Evolutionary conservation across 35 echinoderm and acorn worm genomes (phyloP).

Genomic region (Heliocidaris erythrogramma): DNA sequence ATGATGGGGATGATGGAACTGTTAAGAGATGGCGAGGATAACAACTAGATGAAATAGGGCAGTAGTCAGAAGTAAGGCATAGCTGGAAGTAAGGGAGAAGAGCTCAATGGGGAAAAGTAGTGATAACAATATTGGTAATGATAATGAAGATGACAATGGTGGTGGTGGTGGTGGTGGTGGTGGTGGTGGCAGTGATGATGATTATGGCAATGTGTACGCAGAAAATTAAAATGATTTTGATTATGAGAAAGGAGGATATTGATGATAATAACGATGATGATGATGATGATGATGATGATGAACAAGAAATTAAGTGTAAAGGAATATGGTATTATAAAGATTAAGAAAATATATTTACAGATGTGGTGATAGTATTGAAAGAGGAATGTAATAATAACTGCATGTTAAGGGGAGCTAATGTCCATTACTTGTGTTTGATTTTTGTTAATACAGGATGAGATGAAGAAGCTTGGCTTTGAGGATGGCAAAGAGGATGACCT

Average conservation of each 20-base stretch:
- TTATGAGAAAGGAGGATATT: neutral
- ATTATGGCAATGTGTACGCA: neutral
- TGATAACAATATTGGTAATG: neutral
- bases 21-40: neutral
- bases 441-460: slow-evolving; percentile 71
- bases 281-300: too few species aligned
- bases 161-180: too few species aligned
- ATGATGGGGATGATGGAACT: neutral
- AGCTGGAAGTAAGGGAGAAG: too few species aligned
- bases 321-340: too few species aligned
- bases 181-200: neutral
- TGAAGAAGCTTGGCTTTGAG: slow-evolving; percentile 97
- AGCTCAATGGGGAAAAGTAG: too few species aligned
- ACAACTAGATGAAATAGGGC: neutral
- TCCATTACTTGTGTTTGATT: too few species aligned
- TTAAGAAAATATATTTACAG: too few species aligned
- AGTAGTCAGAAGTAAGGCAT: neutral
- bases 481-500: slow-evolving; percentile 87
- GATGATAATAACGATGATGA: neutral
- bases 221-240: too few species aligned
- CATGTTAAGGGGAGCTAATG: too few species aligned
- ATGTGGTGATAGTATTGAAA: too few species aligned
- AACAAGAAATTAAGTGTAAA: too few species aligned
- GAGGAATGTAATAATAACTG: neutral
- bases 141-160: neutral